Conservation (phyloP, 2,888 invertebrate species). For the Andrena flavipes region DNA sequence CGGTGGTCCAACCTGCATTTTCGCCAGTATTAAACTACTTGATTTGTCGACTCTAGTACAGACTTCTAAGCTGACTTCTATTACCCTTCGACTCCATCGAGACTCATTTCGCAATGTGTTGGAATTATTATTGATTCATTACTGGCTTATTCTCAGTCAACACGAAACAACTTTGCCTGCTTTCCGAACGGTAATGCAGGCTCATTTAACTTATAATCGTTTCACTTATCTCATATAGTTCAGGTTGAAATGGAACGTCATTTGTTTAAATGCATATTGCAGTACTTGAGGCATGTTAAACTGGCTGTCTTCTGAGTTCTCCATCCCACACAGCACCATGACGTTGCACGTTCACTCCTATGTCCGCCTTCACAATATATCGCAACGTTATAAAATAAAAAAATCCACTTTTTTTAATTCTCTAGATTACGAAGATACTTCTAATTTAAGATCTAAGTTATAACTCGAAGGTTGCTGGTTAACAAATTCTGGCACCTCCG, state of each 20-base stretch:
- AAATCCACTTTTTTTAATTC: too few species aligned
- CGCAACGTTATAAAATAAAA: too few species aligned
- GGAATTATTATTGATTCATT: constrained; percentile 44
- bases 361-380: too few species aligned
- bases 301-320: too few species aligned
- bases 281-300: too few species aligned
- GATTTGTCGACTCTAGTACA: constrained; percentile 75
- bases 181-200: neutral
- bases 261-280: neutral
- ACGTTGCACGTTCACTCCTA: too few species aligned
- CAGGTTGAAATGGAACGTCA: neutral
- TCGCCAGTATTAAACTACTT: constrained; percentile 75
- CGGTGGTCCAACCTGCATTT: constrained; percentile 75
- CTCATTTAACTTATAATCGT: neutral
- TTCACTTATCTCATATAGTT: neutral
- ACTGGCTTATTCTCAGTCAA: constrained; percentile 2
- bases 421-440: too few species aligned
- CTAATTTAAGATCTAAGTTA: too few species aligned
- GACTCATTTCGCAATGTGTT: constrained; percentile 29
- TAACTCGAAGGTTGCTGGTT: too few species aligned
- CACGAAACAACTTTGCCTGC: neutral
- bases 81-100: constrained; percentile 64
- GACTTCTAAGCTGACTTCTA: constrained; percentile 69
- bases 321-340: too few species aligned
- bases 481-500: neutral